Evolutionary conservation across 2,888 invertebrate species (phyloP).

Genomic region (Microdon myrmicae): DNA sequence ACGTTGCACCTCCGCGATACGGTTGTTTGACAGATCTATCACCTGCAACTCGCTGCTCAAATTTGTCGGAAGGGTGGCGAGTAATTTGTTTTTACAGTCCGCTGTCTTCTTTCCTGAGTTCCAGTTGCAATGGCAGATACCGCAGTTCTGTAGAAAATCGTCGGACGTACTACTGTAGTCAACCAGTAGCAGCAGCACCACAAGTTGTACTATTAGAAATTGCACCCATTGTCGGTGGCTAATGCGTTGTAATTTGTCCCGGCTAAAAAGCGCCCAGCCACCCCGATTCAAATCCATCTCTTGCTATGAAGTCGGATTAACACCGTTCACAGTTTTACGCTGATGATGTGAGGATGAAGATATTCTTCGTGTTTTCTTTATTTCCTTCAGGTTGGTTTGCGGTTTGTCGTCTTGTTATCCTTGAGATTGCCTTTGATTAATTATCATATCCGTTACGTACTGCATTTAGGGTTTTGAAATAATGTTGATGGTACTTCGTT

Average conservation of each 20-base stretch:
- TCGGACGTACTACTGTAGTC: slow-evolving; percentile 54
- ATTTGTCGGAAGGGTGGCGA: slow-evolving; percentile 76
- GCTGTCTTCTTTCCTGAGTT: slow-evolving; percentile 85
- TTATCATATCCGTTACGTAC: slow-evolving; percentile 43
- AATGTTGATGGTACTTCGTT: slow-evolving; percentile 26
- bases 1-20: slow-evolving; percentile 73
- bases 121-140: slow-evolving; percentile 84
- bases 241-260: not conserved
- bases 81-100: slow-evolving; percentile 77
- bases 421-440: slow-evolving; percentile 49
- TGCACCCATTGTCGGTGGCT: slow-evolving; percentile 27
- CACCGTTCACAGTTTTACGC: no score
- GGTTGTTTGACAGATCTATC: slow-evolving; percentile 78
- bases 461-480: slow-evolving; percentile 26
- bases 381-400: slow-evolving; percentile 10
- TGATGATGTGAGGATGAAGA: slow-evolving; percentile 2
- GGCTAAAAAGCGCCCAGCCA: not conserved
- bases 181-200: slow-evolving; percentile 49
- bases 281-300: no score
- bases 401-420: slow-evolving; percentile 44
- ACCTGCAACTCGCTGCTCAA: slow-evolving; percentile 79
- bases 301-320: no score
- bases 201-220: slow-evolving; percentile 25
- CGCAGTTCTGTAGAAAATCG: slow-evolving; percentile 64
- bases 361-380: slow-evolving; percentile 10